These are phyloP conservation scores for Pomatostomus ruficeps DNA, from an alignment of 2,113 vertebrate genomes.

Conservation along the genomic window DNA sequence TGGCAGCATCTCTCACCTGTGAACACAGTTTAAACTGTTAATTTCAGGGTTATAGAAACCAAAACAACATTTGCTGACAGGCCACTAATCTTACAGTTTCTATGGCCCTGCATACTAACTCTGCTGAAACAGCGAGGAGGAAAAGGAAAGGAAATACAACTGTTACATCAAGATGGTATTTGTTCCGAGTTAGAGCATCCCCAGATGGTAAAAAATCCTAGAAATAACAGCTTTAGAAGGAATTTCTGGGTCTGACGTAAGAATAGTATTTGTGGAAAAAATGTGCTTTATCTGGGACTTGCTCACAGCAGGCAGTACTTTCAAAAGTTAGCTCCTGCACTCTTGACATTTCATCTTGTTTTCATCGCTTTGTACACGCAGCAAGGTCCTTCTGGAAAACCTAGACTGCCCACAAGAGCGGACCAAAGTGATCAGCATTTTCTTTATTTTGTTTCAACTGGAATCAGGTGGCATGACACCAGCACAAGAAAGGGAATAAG, in stretches of 20 bases:
- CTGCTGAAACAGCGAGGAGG: neutral
- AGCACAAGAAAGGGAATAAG: neutral
- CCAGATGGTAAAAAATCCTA: neutral
- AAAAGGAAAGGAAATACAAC: neutral
- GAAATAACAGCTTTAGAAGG: neutral
- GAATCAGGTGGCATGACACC: neutral
- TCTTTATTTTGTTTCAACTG: neutral
- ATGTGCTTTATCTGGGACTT: neutral
- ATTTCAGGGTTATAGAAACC: neutral
- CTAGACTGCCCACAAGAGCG: neutral
- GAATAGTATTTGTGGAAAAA: neutral
- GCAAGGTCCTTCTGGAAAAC: neutral
- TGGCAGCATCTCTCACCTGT: constrained; percentile 90
- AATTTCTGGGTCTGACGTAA: neutral
- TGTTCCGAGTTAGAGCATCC: neutral
- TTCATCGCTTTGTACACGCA: neutral
- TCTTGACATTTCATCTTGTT: neutral
- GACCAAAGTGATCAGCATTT: neutral
- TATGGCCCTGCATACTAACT: neutral
- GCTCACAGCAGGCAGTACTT: neutral
- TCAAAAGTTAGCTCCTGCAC: neutral
- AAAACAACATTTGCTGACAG: neutral
- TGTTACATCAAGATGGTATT: neutral
- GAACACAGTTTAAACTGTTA: neutral
- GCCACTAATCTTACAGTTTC: neutral